A percentile compares a stretch with the other conserved stretches of the same genome.
phyloP scores from a whole-genome alignment of 2,797 vertebrate genomes.

The Danio choprae region DNA sequence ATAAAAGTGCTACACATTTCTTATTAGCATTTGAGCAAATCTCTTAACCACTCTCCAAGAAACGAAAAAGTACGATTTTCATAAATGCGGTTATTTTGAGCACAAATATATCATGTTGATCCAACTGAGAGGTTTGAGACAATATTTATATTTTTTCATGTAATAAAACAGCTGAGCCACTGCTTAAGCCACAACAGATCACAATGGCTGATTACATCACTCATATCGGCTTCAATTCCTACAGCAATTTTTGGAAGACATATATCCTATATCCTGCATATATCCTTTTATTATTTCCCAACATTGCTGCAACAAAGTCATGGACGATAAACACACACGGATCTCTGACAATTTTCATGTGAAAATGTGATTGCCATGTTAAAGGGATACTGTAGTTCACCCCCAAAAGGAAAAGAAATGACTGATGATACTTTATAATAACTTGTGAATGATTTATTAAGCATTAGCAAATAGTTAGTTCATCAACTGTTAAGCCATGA shows the following conservation, averaged over 20 bases:
- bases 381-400: too few relatives aligned
- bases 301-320: background rate
- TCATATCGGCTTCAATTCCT: background rate
- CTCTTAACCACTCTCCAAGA: conserved; percentile 1
- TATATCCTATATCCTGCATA: too few relatives aligned
- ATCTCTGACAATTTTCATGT: background rate
- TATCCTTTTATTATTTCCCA: background rate
- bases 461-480: too few relatives aligned
- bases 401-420: too few relatives aligned
- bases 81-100: background rate
- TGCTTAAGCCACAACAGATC: background rate
- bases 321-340: background rate
- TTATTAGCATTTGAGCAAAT: conserved; percentile 10
- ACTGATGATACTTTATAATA: too few relatives aligned
- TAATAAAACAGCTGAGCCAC: background rate
- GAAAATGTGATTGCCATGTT: background rate
- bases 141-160: background rate
- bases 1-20: conserved; percentile 9
- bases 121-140: background rate
- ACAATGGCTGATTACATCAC: background rate
- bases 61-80: background rate
- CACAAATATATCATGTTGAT: background rate
- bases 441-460: too few relatives aligned
- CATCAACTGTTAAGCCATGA: too few relatives aligned
- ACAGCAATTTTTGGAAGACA: background rate